These are phyloP conservation scores for Drepana arcuata DNA, from an alignment of 1,140 invertebrate genomes.

Conservation along the genomic window DNA sequence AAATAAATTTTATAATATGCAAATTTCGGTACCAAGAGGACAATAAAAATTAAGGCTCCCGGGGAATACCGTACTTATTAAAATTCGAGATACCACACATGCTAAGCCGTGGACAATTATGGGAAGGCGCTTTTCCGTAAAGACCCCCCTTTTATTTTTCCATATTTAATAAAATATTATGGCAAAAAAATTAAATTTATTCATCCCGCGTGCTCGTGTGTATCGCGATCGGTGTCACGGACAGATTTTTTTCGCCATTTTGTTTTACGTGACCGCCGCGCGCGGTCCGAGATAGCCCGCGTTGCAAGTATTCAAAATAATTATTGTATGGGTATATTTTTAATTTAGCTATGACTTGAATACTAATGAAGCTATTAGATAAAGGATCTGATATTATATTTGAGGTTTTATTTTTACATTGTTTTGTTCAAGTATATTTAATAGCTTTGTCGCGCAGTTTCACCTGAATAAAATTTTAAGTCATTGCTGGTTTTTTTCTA, in stretches of 20 bases:
- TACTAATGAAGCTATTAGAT: not conserved
- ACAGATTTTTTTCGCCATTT: constrained; percentile 50
- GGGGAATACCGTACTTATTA: constrained; percentile 40
- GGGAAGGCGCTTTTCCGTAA: constrained; percentile 19
- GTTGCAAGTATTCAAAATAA: not conserved
- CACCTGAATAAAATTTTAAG: no score
- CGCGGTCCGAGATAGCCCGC: not conserved
- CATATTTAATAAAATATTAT: constrained; percentile 56
- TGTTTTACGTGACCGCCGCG: constrained; percentile 50
- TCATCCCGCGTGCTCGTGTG: constrained; percentile 43
- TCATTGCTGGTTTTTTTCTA: no score
- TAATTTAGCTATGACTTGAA: not conserved
- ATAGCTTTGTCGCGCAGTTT: no score
- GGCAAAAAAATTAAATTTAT: constrained; percentile 53
- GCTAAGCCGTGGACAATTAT: constrained; percentile 49
- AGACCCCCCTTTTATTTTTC: constrained; percentile 26
- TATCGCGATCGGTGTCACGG: constrained; percentile 57
- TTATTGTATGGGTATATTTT: not conserved
- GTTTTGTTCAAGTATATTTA: no score
- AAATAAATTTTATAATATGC: constrained; percentile 41
- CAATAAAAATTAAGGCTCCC: constrained; percentile 49
- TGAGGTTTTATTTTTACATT: no score
- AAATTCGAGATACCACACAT: constrained; percentile 56
- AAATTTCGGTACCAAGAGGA: constrained; percentile 37
- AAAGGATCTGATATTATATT: not conserved